A percentile compares a stretch with the other conserved stretches of the same genome.
Evolutionary conservation across 2,113 vertebrate species (phyloP).

Genomic region (Nanorana parkeri): DNA sequence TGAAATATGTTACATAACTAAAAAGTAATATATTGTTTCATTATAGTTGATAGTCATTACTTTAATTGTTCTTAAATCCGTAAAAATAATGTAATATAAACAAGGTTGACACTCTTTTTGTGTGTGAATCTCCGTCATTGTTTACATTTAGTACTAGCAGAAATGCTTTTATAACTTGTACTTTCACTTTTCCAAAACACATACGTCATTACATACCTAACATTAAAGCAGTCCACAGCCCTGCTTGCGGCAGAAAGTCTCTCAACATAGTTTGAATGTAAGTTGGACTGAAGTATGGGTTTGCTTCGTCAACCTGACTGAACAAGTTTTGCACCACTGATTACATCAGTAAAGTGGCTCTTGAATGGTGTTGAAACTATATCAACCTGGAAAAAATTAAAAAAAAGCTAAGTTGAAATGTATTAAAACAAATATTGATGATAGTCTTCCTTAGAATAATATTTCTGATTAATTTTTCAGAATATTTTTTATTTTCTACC

Average conservation of each 20-base stretch:
- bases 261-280: constrained; percentile 2
- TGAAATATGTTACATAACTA: not conserved
- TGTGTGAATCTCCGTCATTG: not conserved
- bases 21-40: not conserved
- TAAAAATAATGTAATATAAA: not conserved
- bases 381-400: constrained; percentile 1
- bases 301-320: not conserved
- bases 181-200: not conserved
- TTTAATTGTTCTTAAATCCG: no score
- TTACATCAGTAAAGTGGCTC: constrained; percentile 2
- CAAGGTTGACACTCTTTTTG: not conserved
- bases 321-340: constrained; percentile 9
- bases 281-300: constrained; percentile 7
- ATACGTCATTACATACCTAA: constrained; percentile 1
- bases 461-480: no score
- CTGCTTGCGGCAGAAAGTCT: not conserved
- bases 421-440: not conserved
- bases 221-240: constrained; percentile 8
- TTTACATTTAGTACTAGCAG: not conserved
- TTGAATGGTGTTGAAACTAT: constrained; percentile 4
- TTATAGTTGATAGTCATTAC: not conserved
- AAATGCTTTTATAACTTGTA: not conserved
- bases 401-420: not conserved
- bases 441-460: not conserved
- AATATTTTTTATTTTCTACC: no score